phyloP scores from a whole-genome alignment of 2,797 vertebrate species.

The Simalia tracyae region DNA sequence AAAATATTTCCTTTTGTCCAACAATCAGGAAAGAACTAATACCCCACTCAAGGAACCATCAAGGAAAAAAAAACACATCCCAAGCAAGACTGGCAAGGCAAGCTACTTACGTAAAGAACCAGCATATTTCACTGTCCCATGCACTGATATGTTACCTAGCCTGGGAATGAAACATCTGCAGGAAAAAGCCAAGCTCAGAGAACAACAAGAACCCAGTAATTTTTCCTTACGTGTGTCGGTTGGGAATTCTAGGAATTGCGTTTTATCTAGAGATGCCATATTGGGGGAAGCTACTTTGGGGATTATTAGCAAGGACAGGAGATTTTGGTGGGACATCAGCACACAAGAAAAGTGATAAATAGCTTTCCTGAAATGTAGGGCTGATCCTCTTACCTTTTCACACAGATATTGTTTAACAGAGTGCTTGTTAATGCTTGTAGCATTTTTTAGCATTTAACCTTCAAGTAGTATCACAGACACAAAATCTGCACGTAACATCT shows the following conservation, averaged over 20 bases:
- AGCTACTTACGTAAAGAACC: not conserved
- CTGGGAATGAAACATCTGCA: not conserved
- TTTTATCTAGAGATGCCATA: not conserved
- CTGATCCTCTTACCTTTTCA: not conserved
- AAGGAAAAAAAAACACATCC: not conserved
- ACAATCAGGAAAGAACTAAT: not conserved
- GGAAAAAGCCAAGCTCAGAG: not conserved
- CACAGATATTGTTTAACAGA: not conserved
- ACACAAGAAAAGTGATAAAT: not conserved
- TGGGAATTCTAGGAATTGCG: not conserved
- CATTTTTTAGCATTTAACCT: not conserved
- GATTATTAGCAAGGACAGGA: not conserved
- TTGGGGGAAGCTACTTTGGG: not conserved
- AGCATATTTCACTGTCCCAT: not conserved
- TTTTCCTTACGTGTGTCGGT: not conserved
- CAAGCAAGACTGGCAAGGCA: not conserved
- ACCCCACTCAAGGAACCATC: not conserved
- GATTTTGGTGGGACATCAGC: not conserved
- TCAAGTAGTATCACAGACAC: not conserved
- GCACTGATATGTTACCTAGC: not conserved
- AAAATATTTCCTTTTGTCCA: not conserved
- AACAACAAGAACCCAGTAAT: not conserved
- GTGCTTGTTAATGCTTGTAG: not conserved
- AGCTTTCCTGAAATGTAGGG: not conserved
- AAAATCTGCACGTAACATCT: not conserved